Base-by-base conservation (phyloP, 2,888 invertebrate genomes). In the Agonopterix alstromeriana region DNA sequence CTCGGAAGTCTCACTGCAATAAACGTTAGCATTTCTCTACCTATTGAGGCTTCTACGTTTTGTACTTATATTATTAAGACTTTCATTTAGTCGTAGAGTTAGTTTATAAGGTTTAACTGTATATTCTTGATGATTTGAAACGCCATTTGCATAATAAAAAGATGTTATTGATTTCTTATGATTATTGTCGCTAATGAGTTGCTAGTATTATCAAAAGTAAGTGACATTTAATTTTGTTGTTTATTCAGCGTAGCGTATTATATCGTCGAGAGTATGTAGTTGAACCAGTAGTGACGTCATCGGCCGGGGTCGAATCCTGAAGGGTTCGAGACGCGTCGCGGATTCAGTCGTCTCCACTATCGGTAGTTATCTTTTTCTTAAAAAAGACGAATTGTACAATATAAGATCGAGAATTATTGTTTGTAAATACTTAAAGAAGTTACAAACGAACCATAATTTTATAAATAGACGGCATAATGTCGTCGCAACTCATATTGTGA, bases 401-500 rank as follows among this genome's bases (percentile, higher is more conserved):
- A 48, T 67, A 61, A 60, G 62, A 54, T 57, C 57, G 62, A 54
- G 56, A 60, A 53, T 55, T 51, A 60, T 27, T 54, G 69, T 72
- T 71, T 71, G 73, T 71, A 67, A 69, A 66, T 65, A 67, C 43
- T 55, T 61, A 49, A 60, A 53, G 55, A 54, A 48, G 60, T 69
- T 66, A 65, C 70, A 61, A 73, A 68, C 71, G 70, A 67, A 62
- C 66, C 63, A 60, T 68, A 67, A 62, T 64, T 69, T 69, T 65
- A 62, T 66, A 58, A 67, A 66, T 61, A 70, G 74, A 73, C 74
- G 74, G 74, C 73, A 73, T 68, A 72, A 65, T 73, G 73, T 69
- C 73, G 73, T 76, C 73, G 74, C 67, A 70, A 76, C 74, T 77
- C 73, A 67, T 76, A 73, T 68, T 82, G 82, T 83, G 82, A 82